A percentile compares a stretch with the other conserved stretches of the same genome.
These are phyloP conservation scores for Lacanobia oleracea DNA, from an alignment of 2,888 invertebrate species.

Conservation along the genomic window DNA sequence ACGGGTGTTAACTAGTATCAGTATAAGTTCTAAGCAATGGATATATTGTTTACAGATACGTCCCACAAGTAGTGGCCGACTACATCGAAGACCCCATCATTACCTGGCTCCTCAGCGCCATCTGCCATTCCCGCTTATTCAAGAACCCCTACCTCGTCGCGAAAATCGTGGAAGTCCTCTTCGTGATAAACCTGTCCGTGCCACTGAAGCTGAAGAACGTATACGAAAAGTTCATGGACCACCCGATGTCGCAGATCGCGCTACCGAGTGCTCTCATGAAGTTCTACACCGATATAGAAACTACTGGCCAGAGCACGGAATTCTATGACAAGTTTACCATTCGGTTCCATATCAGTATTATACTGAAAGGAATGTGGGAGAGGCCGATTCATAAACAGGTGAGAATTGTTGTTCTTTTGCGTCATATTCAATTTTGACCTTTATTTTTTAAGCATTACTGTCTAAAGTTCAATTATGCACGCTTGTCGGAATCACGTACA, in stretches of 20 bases:
- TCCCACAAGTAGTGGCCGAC: conserved; percentile 93
- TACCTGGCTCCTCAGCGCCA: conserved; percentile 96
- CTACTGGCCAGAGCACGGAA: conserved; percentile 99
- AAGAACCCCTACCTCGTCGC: conserved; percentile 99
- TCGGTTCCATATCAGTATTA: conserved; percentile 99
- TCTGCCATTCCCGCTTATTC: conserved; percentile 97
- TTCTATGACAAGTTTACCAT: conserved; percentile 99
- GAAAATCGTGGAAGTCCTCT: conserved; percentile 97
- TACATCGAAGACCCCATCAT: conserved; percentile 95
- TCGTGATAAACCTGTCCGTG: conserved; percentile 94
- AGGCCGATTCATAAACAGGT: conserved; percentile 94
- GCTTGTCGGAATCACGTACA: no score
- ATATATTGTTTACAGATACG: conserved; percentile 90
- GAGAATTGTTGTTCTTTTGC: conserved; percentile 21
- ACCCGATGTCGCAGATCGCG: conserved; percentile 93
- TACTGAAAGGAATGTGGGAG: conserved; percentile 99
- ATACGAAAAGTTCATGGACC: conserved; percentile 95
- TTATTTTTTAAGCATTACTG: no score
- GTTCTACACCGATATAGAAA: conserved; percentile 99
- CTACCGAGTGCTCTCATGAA: conserved; percentile 98
- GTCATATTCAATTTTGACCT: no score
- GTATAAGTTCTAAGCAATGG: no score
- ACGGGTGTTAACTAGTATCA: no score
- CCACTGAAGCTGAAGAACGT: conserved; percentile 89
- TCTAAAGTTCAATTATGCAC: no score